These are phyloP conservation scores for Pachypeltis micranthus DNA, from an alignment of 1,140 invertebrate genomes.

Conservation along the genomic window DNA sequence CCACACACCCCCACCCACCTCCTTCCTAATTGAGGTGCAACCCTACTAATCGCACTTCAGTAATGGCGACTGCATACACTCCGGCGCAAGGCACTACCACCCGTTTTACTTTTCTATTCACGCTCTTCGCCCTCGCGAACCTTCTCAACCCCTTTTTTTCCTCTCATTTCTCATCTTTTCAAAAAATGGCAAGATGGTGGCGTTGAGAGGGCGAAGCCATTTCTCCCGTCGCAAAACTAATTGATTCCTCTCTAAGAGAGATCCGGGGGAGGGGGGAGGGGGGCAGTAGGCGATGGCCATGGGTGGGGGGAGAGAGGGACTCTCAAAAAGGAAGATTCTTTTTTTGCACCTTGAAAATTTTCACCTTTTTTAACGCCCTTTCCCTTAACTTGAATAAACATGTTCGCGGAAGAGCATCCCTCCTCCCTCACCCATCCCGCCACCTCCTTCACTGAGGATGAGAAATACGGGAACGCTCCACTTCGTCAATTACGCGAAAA, in stretches of 20 bases:
- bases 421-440: no score
- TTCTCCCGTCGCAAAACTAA: background rate
- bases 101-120: background rate
- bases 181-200: background rate
- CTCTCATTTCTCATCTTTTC: background rate
- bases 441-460: no score
- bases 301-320: no score
- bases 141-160: background rate
- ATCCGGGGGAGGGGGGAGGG: no score
- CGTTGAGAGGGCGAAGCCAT: background rate
- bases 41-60: conserved; percentile 4
- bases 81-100: background rate
- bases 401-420: no score
- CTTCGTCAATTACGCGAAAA: no score
- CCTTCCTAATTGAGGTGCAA: conserved; percentile 4
- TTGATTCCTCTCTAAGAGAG: background rate
- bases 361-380: no score
- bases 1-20: background rate
- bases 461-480: no score
- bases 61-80: conserved; percentile 2
- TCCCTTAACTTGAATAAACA: no score
- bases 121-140: background rate
- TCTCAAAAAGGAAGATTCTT: no score
- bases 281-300: no score
- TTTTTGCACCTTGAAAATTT: no score